Base-by-base conservation (phyloP, 1,140 invertebrate species). In the Drosophila sechellia region DNA sequence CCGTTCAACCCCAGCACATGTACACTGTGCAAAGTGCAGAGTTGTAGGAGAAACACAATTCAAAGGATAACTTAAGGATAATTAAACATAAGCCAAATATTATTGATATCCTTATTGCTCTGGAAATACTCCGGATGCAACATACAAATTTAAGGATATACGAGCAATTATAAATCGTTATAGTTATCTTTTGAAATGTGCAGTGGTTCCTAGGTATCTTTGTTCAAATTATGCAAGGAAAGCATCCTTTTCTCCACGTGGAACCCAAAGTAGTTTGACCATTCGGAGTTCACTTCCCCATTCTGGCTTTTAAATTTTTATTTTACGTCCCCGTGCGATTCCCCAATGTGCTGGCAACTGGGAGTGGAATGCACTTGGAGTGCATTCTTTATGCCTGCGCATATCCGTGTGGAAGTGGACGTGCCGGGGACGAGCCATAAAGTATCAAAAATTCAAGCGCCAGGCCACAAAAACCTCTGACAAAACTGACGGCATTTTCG, bases 401-500 rank as follows among this genome's bases (percentile, higher is more conserved):
- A 55, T 34, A 61, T 45, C 52, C 63, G 61, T 35, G 59, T 53
- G 52, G 69, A 80, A 83, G 79, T 69, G 63, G 69, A 80, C 83
- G 79, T 69, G 63, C 43, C 73, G 65, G 45, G 50, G 73, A 64
- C 3, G 20, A 2, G 20, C 2, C 72, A 63, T 54, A 58, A 69
- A 78, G 71, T 63, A 74, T 81, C 60, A 69, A 63, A 63, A 63
- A 64, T 77, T 77, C 73, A 68, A 77, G 56, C 63, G 53, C 56
- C 56, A 69, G 73, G 73, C 52, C 74, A 75, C 60, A 75, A 65
- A 50, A 70, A 61, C 54, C 71, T 42, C 64, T 64, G 70, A 64
- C 57, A 75, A 68, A 78, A 83, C 79, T 83, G 79, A 84, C 61
- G 80, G 79, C 85, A 92, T 92, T 92, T 92, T 92, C 90, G 90